Base-by-base conservation (phyloP, 2,888 invertebrate genomes). In the Epistrophe grossulariae region DNA sequence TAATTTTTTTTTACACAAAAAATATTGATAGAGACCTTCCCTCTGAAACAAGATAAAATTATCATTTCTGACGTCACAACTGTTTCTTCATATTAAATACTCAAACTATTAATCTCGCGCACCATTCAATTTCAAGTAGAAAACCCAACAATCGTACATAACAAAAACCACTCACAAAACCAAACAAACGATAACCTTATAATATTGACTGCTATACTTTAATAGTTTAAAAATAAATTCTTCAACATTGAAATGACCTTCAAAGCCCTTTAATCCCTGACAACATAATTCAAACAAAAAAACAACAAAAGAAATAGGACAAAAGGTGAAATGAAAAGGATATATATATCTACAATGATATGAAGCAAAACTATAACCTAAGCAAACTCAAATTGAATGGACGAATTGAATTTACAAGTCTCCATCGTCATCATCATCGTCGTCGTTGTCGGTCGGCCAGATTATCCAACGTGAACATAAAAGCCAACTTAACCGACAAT, bases 371-470 rank as follows among this genome's bases (percentile, higher is more conserved):
- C 57, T 38, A 50, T 15, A 38, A 59, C 76, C 73, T 66, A 62
- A 81, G 48, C 78, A 85, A 85, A 81, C 84, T 70, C 66, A 78
- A 24, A 81, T 85, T 85, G 77, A 71, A 70, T 72, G 60, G 68
- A 81, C 52, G 77, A 81, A 84, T 84, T 84, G 81, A 85, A 85
- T 81, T 84, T 79, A 76, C 79, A 84, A 74, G 79, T 79, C 64
- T 62, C 48, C 60, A 31, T 79, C 72, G 68, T 55, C 24, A 24
- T 24, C 24, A 24, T 24, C 24, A 24, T 24, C 24, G 24, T 24
- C 28, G 55, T 28, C 28, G 55, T 55, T 9, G 55, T 55, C 10
- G 55, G 15, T 3, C 50, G 11, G 48, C 79, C 76, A 82, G 85
- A 85, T 82, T 74, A 79, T 74, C 70, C 55, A 17, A 64, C 55